Evolutionary conservation across 1,140 invertebrate genomes (phyloP), one percentile per base, ranked within the genome.

Genomic region (Atta cephalotes): DNA sequence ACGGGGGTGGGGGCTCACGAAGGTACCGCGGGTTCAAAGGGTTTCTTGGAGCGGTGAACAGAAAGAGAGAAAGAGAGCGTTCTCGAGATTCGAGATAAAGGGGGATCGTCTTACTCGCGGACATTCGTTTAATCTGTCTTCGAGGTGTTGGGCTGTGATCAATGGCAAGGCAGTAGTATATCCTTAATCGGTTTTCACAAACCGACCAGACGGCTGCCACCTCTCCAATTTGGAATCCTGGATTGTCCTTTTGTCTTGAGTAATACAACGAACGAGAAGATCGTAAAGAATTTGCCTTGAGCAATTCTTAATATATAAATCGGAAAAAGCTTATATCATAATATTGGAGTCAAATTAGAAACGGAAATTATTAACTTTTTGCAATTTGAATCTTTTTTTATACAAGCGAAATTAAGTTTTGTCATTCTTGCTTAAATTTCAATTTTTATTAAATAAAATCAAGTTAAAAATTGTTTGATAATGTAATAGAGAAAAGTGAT

Each of bases 71-170:
- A 81, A 71, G 81, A 90, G 77, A 74, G 84, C 84, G 77, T 87
- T 85, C 84, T 88, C 63, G 86, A 92, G 91, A 92, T 92, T 77
- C 77, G 72, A 92, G 91, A 92, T 92, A 92, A 92, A 92, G 77
- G 68, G 62, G 90, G 90, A 92, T 92, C 92, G 92, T 91, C 86
- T 92, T 92, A 92, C 92, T 71, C 68, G 80, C 86, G 87, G 82
- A 89, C 90, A 88, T 92, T 92, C 90, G 90, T 92, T 92, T 92
- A 89, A 91, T 92, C 90, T 91, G 91, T 92, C 92, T 87, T 88
- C 86, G 89, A 90, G 91, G 91, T 88, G 91, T 92, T 89, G 88
- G 89, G 62, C 65, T 78, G 89, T 92, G 89, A 92, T 91, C 91
- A 91, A 92, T 91, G 89, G 88, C 81, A 72, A 68, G 81, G 51